These are phyloP conservation scores for Tangachromis dhanisi DNA, from an alignment of 2,113 vertebrate genomes.

Conservation along the genomic window DNA sequence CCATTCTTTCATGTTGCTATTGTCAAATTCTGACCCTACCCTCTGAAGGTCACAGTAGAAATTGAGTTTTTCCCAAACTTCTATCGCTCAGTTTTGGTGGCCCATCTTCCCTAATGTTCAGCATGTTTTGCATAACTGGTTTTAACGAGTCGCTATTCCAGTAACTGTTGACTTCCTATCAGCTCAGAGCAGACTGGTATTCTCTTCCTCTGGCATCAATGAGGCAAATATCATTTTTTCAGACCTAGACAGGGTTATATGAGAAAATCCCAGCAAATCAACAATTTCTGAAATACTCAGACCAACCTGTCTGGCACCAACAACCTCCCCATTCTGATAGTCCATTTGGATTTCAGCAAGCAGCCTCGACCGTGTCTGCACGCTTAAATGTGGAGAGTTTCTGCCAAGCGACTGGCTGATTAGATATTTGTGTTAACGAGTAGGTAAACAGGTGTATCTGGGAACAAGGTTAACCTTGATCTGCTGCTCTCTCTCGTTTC, in stretches of 20 bases:
- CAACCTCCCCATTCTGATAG: not conserved
- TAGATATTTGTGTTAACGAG: not conserved
- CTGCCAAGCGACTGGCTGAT: not conserved
- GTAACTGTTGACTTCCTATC: not conserved
- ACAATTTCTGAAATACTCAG: not conserved
- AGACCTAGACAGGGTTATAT: rapidly evolving
- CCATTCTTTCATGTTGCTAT: rapidly evolving
- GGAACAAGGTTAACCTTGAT: not conserved
- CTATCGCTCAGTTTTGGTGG: rapidly evolving
- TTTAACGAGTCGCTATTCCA: rapidly evolving
- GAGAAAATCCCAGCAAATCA: not conserved
- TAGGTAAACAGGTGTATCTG: not conserved
- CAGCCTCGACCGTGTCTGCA: not conserved
- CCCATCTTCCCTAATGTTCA: not conserved
- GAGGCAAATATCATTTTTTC: not conserved
- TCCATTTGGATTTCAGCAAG: not conserved
- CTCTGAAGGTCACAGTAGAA: not conserved
- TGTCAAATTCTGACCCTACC: rapidly evolving
- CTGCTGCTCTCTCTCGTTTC: not conserved
- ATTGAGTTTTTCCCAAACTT: not conserved
- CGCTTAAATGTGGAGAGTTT: not conserved
- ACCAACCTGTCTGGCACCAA: not conserved
- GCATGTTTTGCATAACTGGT: rapidly evolving
- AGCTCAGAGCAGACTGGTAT: not conserved
- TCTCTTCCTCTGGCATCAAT: rapidly evolving